Evolutionary conservation across 2,888 invertebrate genomes (phyloP), one percentile per base, ranked within the genome.

Genomic region (Cheilosia urbana): DNA sequence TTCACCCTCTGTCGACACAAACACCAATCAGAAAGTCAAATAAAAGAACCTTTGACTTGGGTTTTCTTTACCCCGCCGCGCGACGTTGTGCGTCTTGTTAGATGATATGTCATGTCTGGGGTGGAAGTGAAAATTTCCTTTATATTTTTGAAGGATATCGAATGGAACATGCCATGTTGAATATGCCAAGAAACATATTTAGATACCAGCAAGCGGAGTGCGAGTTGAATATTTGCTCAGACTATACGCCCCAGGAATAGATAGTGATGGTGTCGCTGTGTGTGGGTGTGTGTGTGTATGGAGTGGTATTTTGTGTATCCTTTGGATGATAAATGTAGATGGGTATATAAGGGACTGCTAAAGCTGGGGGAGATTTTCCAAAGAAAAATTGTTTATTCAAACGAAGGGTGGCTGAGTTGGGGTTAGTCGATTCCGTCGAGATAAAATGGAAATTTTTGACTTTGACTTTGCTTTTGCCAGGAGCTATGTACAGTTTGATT

Each of bases 21-120:
- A 87, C 78, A 82, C 87, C 87, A 87, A 87, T 87, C 87, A 87
- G 87, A 87, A 87, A 87, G 87, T 87, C 87, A 87, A 87, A 87
- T 82, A 87, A 87, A 87, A 63, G 63, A 82, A 87, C 87, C 77
- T 87, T 87, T 87, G 87, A 87, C 87, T 87, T 87, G 82, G 58
- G 87, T 87, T 78, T 82, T 78, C 69, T 47, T 76, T 68, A 55
- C 75, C 73, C 69, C 30, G 69, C 63, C 57, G 30, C 2, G 6
- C 27, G 27, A 27, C 30, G 15, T 49, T 47, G n/a, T 21, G 42
- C 66, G 63, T 60, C 40, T 42, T 34, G 53, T 63, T 42, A 45
- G 76, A 80, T 76, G 84, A 76, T 71, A 76, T 72, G 72, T 77
- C 76, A 76, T 57, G 76, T 62, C 45, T 15, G 81, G 83, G 80